Evolutionary conservation across 2,797 vertebrate genomes (phyloP), one percentile per base, ranked within the genome.

Genomic region (Dryobates pubescens): DNA sequence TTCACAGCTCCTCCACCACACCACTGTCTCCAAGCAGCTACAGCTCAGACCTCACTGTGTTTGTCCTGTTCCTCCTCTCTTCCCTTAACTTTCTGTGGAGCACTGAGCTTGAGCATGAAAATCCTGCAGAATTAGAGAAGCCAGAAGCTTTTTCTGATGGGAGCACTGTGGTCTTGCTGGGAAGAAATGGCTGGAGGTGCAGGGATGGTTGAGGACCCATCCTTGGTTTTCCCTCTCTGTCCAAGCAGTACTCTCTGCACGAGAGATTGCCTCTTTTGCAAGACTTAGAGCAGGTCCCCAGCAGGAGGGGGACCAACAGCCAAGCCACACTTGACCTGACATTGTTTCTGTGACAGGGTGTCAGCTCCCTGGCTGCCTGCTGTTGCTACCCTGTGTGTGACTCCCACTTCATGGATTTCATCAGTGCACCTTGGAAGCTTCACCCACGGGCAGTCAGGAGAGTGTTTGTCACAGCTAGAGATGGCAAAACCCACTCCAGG

Each of bases 21-120:
- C 53, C 5, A 1, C 23, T 38, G 16, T 4, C 5, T 0, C 0
- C 0, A 61, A 43, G 36, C 36, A 63, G n/a, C n/a, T 53, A 23
- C 29, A 59, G 32, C 68, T 61, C 16, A 38, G 58, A 43, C 29
- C 13, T 67, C 3, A 1, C 24, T 4, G 4, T 45, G 32, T 77
- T 77, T 78, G 23, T n/a, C 65, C 38, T 41, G 8, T 34, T 64
- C 10, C 65, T 83, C 29, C 49, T 63, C 26, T 6, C 16, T 83
- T 73, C 36, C 26, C 19, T 54, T 0, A 6, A 81, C 38, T 49
- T 86, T 89, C 61, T 63, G 51, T 22, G 34, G 38, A 59, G n/a
- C 13, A 22, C 36, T 85, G 36, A 63, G 6, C 24, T 54, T 30
- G 36, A 72, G 30, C 13, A 30, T 30, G 65, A 61, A 69, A 93